Conservation (phyloP, 1,140 invertebrate genomes). For the Lasaia peninsularis region DNA sequence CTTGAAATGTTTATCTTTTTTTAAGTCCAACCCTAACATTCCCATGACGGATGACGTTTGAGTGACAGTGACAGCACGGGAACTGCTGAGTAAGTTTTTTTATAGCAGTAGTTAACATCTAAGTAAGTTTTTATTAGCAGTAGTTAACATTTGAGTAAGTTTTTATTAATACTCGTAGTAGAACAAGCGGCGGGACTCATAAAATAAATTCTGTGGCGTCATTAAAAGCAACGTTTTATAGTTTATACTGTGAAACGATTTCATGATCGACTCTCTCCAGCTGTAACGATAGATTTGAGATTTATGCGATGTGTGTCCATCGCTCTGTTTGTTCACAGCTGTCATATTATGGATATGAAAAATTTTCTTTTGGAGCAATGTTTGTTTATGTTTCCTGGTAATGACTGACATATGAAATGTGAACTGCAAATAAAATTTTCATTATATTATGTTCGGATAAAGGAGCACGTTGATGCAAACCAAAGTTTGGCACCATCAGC, state of each 20-base stretch:
- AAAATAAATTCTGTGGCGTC: not conserved
- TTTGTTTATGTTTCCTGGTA: not conserved
- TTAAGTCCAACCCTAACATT: too few relatives aligned
- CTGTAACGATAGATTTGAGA: not conserved
- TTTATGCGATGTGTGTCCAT: not conserved
- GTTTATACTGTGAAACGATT: not conserved
- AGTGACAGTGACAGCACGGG: not conserved
- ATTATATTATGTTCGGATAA: not conserved
- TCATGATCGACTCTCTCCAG: not conserved
- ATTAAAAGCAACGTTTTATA: conserved; percentile 1
- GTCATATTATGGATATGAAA: not conserved
- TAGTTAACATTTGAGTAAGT: not conserved
- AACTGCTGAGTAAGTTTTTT: not conserved
- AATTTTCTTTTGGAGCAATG: not conserved
- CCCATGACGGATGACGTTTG: too few relatives aligned
- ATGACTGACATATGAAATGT: not conserved
- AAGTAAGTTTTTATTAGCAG: too few relatives aligned
- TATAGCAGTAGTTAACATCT: too few relatives aligned
- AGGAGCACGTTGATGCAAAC: not conserved
- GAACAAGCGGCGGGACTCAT: not conserved
- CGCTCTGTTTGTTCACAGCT: not conserved
- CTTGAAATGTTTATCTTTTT: too few relatives aligned
- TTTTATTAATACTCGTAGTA: not conserved
- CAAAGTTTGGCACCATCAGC: not conserved
- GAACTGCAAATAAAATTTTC: not conserved